phyloP scores from a whole-genome alignment of 2,888 invertebrate species.

The Autographa pulchrina region DNA sequence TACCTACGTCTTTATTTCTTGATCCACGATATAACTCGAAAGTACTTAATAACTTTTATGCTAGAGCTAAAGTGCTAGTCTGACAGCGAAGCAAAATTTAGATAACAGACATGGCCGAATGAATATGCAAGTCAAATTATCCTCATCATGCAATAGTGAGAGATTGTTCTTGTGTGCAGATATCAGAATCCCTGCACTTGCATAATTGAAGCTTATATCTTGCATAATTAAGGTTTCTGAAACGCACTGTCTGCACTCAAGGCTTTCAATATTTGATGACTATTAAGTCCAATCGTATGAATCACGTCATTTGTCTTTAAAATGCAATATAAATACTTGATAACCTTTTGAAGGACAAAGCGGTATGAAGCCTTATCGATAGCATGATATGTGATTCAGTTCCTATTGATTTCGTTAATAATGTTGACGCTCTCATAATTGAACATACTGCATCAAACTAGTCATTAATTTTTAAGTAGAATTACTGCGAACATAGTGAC shows the following conservation, averaged over 20 bases:
- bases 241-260: constrained; percentile 22
- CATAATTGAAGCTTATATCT: background rate
- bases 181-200: background rate
- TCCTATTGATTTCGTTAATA: background rate
- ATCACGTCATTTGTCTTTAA: background rate
- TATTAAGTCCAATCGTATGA: constrained; percentile 3
- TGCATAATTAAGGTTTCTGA: constrained; percentile 14
- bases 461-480: background rate
- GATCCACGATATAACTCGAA: background rate
- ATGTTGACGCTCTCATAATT: background rate
- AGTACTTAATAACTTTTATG: background rate
- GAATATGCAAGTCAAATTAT: background rate
- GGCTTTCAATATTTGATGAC: constrained; percentile 30
- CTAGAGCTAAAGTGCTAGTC: background rate
- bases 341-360: background rate
- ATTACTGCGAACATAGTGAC: background rate
- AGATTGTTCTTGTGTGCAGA: background rate
- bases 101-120: background rate
- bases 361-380: background rate
- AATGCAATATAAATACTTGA: constrained; percentile 3
- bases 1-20: no score
- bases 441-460: background rate
- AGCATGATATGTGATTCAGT: background rate
- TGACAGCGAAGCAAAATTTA: background rate
- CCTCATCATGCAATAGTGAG: background rate